phyloP scores from a whole-genome alignment of 1,140 invertebrate genomes.

The Trichogramma pretiosum region DNA sequence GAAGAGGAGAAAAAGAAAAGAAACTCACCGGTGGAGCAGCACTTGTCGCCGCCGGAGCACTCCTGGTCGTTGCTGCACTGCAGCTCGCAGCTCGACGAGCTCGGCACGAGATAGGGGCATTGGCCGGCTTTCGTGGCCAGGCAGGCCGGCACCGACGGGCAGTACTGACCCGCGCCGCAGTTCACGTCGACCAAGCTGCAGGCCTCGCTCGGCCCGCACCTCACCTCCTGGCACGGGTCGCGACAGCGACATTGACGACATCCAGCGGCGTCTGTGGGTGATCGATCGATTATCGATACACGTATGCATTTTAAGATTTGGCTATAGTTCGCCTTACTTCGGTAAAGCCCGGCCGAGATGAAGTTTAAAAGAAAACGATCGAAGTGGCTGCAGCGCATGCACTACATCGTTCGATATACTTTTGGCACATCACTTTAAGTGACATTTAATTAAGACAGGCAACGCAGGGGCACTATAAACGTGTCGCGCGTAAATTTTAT shows the following conservation, averaged over 20 bases:
- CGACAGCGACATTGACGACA: constrained; percentile 69
- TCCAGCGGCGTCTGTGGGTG: constrained; percentile 46
- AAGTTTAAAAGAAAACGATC: no score
- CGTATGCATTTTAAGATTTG: no score
- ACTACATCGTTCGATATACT: no score
- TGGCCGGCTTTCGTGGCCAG: constrained; percentile 65
- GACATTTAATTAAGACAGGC: no score
- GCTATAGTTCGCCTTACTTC: no score
- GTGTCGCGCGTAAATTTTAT: no score
- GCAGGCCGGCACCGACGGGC: constrained; percentile 73
- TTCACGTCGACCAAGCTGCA: constrained; percentile 75
- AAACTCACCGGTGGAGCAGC: constrained; percentile 59
- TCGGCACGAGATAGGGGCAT: constrained; percentile 72
- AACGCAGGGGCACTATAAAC: no score
- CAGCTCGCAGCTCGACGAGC: constrained; percentile 64
- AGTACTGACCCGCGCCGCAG: constrained; percentile 64
- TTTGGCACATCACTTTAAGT: no score
- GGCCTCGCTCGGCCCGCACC: constrained; percentile 52
- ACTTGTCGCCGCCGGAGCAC: constrained; percentile 59
- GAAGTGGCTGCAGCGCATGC: no score
- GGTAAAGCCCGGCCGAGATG: no score
- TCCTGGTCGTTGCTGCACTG: constrained; percentile 68
- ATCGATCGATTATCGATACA: no score
- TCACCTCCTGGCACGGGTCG: constrained; percentile 64
- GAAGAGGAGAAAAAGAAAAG: no score